phyloP scores from a whole-genome alignment of 1,140 invertebrate genomes.

The Eumeta japonica region DNA sequence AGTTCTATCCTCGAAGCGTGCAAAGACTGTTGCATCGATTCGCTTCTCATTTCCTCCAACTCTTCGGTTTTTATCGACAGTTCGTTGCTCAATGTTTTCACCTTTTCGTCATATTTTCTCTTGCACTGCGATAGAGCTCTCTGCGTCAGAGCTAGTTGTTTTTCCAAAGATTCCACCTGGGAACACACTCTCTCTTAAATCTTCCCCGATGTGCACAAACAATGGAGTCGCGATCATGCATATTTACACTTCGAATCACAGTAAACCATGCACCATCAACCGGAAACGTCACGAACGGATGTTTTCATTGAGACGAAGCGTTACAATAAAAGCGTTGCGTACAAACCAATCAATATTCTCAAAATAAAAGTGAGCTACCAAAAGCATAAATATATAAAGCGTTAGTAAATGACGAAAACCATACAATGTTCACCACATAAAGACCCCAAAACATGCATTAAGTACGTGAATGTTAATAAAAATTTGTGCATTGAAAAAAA shows the following conservation, averaged over 20 bases:
- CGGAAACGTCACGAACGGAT: too few species aligned
- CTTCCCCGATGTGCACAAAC: conserved; percentile 13
- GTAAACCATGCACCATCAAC: conserved; percentile 32
- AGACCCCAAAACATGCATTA: too few species aligned
- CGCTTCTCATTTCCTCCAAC: conserved; percentile 45
- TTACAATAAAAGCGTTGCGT: too few species aligned
- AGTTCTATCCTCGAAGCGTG: conserved; percentile 40
- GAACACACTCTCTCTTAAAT: conserved; percentile 48
- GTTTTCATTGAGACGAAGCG: too few species aligned
- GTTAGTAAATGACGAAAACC: conserved; percentile 9
- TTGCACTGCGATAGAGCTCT: conserved; percentile 47
- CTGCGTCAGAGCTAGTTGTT: conserved; percentile 48
- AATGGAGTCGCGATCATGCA: conserved; percentile 26
- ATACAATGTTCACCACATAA: too few species aligned
- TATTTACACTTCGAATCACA: conserved; percentile 17
- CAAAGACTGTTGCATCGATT: conserved; percentile 40
- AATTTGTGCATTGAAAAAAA: too few species aligned
- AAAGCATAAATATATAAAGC: conserved; percentile 15
- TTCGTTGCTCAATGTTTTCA: conserved; percentile 51
- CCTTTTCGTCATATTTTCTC: conserved; percentile 48
- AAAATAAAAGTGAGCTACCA: conserved; percentile 4
- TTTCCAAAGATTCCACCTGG: conserved; percentile 57
- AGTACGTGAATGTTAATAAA: too few species aligned
- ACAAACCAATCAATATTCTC: too few species aligned
- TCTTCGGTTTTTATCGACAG: conserved; percentile 53